Percentiles rank a stretch among this genome's conserved stretches.
phyloP scores from a whole-genome alignment of 2,888 invertebrate species.

The Thera britannica region DNA sequence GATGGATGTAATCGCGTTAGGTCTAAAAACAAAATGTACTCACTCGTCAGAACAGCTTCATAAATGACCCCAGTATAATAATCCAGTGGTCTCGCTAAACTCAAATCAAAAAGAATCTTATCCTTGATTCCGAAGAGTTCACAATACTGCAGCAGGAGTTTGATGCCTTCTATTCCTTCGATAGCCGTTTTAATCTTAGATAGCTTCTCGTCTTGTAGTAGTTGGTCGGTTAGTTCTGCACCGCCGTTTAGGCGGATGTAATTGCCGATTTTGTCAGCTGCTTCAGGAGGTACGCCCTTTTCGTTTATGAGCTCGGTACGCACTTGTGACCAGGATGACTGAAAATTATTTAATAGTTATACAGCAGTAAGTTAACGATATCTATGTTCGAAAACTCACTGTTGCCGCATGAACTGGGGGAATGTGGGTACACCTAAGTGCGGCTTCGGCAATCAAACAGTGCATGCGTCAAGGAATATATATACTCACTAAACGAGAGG shows the following conservation, averaged over 20 bases:
- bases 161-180: slow-evolving; percentile 92
- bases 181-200: slow-evolving; percentile 88
- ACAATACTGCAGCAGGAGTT: slow-evolving; percentile 93
- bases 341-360: slow-evolving; percentile 44
- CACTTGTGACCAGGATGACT: slow-evolving; percentile 98
- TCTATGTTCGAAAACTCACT: too few relatives aligned
- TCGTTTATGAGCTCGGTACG: slow-evolving; percentile 96
- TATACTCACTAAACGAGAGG: too few relatives aligned
- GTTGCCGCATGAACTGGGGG: too few relatives aligned
- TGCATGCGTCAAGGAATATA: too few relatives aligned
- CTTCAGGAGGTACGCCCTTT: slow-evolving; percentile 91
- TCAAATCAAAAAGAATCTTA: slow-evolving; percentile 95
- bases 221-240: slow-evolving; percentile 89
- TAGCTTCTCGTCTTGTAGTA: slow-evolving; percentile 88
- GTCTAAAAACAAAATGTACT: slow-evolving; percentile 45
- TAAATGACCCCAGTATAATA: slow-evolving; percentile 99
- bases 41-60: slow-evolving; percentile 95
- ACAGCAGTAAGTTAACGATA: too few relatives aligned
- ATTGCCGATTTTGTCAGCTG: slow-evolving; percentile 94
- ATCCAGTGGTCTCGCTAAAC: slow-evolving; percentile 98
- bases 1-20: too few relatives aligned
- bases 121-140: slow-evolving; percentile 91
- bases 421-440: too few relatives aligned
- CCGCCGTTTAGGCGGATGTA: slow-evolving; percentile 94
- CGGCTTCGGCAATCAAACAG: too few relatives aligned